Percentiles rank a stretch among this genome's conserved stretches.
phyloP scores from a whole-genome alignment of 2,797 vertebrate species.

The Premnoplex brunnescens region DNA sequence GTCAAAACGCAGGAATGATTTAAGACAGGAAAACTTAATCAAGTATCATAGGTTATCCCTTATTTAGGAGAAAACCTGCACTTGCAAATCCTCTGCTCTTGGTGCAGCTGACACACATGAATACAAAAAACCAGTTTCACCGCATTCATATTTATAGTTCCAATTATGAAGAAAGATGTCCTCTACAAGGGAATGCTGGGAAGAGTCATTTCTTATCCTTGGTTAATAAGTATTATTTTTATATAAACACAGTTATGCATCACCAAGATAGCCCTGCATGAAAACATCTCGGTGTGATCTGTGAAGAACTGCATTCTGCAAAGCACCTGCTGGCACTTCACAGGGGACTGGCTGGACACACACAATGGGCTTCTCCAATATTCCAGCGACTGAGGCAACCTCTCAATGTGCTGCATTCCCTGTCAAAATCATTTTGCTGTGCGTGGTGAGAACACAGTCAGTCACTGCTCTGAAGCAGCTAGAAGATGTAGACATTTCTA shows the following conservation, averaged over 20 bases:
- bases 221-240: constrained; percentile 42
- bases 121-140: background rate
- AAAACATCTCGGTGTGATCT: background rate
- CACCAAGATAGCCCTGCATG: background rate
- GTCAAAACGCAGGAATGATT: constrained; percentile 12
- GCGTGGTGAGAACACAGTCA: background rate
- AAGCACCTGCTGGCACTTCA: background rate
- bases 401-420: background rate
- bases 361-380: background rate
- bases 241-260: constrained; percentile 1
- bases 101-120: background rate
- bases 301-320: background rate
- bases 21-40: background rate
- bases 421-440: background rate
- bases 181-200: constrained; percentile 1
- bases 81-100: background rate
- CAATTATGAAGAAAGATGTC: constrained; percentile 40
- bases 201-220: constrained; percentile 9
- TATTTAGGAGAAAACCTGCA: background rate
- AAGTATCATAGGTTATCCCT: background rate
- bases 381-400: background rate
- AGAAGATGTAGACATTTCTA: background rate
- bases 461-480: background rate
- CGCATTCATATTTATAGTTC: constrained; percentile 41
- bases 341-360: background rate